Evolutionary conservation across 2,113 vertebrate species (phyloP).

Genomic region (Prinia subflava): DNA sequence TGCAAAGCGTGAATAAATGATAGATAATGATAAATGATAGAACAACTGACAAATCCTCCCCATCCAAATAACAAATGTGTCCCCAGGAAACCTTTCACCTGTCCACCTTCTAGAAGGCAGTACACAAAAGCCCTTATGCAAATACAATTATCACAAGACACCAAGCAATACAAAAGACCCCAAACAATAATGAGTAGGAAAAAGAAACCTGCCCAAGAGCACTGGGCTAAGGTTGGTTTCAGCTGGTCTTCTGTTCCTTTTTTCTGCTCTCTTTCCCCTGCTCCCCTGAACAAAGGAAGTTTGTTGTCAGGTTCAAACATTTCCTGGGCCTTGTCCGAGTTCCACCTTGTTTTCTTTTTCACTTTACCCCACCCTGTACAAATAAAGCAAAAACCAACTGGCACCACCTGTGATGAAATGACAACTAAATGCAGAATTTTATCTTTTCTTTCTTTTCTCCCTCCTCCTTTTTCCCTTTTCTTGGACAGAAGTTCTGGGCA

Average conservation of each 20-base stretch:
- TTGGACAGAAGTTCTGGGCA: conserved; percentile 71
- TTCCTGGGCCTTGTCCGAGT: conserved; percentile 76
- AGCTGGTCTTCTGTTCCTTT: conserved; percentile 36
- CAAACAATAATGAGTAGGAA: neutral
- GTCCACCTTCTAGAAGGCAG: neutral
- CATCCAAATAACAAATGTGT: neutral
- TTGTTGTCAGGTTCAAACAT: conserved; percentile 70
- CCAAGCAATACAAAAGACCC: neutral
- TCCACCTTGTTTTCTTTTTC: conserved; percentile 78
- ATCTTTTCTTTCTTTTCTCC: conserved; percentile 67
- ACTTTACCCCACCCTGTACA: conserved; percentile 80
- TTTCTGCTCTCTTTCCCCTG: neutral
- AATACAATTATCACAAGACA: neutral
- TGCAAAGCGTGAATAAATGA: neutral
- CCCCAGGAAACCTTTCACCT: neutral
- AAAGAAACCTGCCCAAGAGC: neutral
- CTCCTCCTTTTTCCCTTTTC: conserved; percentile 54
- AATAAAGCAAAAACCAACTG: conserved; percentile 75
- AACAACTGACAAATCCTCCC: neutral
- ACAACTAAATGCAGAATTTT: conserved; percentile 76
- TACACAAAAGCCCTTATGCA: neutral
- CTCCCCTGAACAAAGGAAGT: conserved; percentile 71
- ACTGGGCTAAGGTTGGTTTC: neutral
- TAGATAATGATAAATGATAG: neutral
- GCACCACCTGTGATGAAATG: conserved; percentile 74